Evolutionary conservation across 2,888 invertebrate genomes (phyloP), one percentile per base, ranked within the genome.

Genomic region (Xestia sexstrigata): DNA sequence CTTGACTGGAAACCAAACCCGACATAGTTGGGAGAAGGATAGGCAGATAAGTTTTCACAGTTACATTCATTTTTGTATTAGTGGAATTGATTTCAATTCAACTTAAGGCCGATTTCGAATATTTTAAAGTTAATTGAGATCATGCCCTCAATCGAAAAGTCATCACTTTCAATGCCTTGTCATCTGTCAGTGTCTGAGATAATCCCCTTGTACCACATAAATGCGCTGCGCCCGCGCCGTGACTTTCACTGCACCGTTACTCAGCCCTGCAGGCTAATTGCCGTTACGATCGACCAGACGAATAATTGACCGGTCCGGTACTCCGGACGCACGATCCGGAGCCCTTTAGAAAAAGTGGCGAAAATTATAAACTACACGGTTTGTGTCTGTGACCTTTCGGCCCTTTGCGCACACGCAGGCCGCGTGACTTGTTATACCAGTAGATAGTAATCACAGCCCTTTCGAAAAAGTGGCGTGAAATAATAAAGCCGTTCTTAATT

Each of bases 161-260:
- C 45, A 65, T 67, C 76, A 82, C 82, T 79, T 79, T 76, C 69
- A 58, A 62, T 75, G 74, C 30, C 17, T 70, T 67, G 67, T 78
- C 30, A 68, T 66, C 49, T 52, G 71, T 58, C 55, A 30, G 58
- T 30, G 60, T 58, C 13, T 23, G 60, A 66, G 75, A 73, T 76
- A 73, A 72, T 82, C 83, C 76, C 58, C 47, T 0, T 45, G 45
- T 23, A 62, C 15, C 70, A 66, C 70, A 68, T 60, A 66, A 67
- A 68, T 65, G 68, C 70, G 76, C 58, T n/a, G n/a, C n/a, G n/a
- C n/a, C n/a, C n/a, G n/a, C 9, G 60, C 73, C 67, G 80, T 23
- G 66, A 45, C 83, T 83, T 83, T 83, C 83, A 72, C 82, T 76
- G 55, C 13, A 45, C 80, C 80, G 83, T 73, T 83, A 80, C 39